A percentile compares a stretch with the other conserved stretches of the same genome.
Conservation (phyloP, 35 echinoderm and acorn worm species). For the Lytechinus pictus region DNA sequence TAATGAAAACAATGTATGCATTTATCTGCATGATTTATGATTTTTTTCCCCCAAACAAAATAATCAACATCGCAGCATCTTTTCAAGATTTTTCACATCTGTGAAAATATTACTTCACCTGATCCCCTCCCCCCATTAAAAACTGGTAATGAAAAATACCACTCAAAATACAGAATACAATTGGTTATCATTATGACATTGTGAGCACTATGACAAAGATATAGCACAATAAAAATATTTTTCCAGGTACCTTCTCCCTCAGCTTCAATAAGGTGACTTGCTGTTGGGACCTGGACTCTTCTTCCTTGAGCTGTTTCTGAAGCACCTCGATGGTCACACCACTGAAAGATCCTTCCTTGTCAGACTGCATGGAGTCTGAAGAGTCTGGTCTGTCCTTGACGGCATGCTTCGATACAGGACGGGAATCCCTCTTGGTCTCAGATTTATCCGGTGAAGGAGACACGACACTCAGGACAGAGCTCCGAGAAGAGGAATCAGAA, state of each 20-base stretch:
- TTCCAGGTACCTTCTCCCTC: constrained; percentile 69
- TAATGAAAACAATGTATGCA: no score
- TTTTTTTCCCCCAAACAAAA: no score
- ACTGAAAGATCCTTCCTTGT: constrained; percentile 55
- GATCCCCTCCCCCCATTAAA: no score
- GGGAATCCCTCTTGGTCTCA: constrained; percentile 6
- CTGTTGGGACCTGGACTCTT: constrained; percentile 82
- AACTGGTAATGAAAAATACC: no score
- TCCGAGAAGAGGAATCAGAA: not conserved
- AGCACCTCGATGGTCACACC: constrained; percentile 68
- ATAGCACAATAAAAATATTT: not conserved
- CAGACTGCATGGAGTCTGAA: constrained; percentile 18
- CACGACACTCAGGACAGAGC: not conserved
- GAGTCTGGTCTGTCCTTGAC: not conserved
- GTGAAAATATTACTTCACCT: no score
- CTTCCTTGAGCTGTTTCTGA: constrained; percentile 87
- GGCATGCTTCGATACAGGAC: not conserved
- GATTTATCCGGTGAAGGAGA: not conserved
- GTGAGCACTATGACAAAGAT: not conserved
- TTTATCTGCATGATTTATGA: no score
- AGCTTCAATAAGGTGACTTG: constrained; percentile 79
- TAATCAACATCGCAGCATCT: no score
- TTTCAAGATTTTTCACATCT: no score
- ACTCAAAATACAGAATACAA: no score
- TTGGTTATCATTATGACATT: no score